These are phyloP conservation scores for Willisornis vidua DNA, from an alignment of 2,113 vertebrate species.

Conservation along the genomic window DNA sequence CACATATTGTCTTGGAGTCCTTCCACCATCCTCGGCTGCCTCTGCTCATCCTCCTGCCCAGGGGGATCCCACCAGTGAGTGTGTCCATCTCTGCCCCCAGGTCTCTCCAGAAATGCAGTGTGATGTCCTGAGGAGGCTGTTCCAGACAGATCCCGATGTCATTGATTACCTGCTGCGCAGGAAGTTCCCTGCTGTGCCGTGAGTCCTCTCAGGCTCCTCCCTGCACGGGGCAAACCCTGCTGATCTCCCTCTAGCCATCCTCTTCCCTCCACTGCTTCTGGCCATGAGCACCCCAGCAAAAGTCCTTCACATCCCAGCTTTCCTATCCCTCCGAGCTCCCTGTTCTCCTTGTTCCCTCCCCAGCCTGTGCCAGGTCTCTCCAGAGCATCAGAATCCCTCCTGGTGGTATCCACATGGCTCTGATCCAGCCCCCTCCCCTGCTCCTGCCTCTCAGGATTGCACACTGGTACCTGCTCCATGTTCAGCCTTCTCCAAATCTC, in stretches of 20 bases:
- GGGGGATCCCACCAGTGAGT: accelerated
- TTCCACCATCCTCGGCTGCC: background rate
- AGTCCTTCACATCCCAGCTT: background rate
- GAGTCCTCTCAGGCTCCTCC: background rate
- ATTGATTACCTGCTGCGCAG: constrained; percentile 90
- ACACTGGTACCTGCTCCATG: background rate
- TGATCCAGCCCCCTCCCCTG: background rate
- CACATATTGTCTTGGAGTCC: accelerated
- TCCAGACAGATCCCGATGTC: constrained; percentile 90
- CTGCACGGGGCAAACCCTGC: background rate
- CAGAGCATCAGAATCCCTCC: background rate
- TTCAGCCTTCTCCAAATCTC: background rate
- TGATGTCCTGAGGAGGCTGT: constrained; percentile 87
- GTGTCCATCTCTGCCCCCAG: constrained; percentile 45
- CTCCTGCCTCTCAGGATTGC: background rate
- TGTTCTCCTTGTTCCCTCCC: background rate
- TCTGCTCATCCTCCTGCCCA: background rate
- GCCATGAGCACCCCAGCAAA: background rate
- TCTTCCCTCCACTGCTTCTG: accelerated
- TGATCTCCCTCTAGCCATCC: no score
- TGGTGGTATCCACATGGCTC: background rate
- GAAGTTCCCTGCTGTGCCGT: constrained; percentile 37
- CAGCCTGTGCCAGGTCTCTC: background rate
- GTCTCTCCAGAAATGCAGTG: constrained; percentile 86
- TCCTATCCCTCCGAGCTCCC: background rate